A percentile compares a stretch with the other conserved stretches of the same genome.
phyloP scores from a whole-genome alignment of 1,140 invertebrate species.

The Anthonomus grandis region DNA sequence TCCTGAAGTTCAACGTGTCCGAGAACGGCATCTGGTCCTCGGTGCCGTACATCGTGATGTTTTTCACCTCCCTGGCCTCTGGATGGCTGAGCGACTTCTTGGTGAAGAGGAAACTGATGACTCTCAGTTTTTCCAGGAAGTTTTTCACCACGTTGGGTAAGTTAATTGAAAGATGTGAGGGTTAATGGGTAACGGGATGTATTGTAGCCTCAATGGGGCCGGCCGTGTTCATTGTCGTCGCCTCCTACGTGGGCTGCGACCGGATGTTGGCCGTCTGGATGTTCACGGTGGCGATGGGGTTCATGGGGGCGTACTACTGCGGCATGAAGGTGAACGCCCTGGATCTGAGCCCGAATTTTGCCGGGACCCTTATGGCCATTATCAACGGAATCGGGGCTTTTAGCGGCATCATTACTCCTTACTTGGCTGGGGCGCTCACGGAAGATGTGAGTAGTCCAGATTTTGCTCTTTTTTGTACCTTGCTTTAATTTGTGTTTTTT shows the following conservation, averaged over 20 bases:
- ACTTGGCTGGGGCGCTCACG: conserved; percentile 72
- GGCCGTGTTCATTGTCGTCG: conserved; percentile 74
- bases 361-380: conserved; percentile 78
- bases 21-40: conserved; percentile 66
- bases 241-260: conserved; percentile 77
- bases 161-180: too few species aligned
- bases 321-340: conserved; percentile 79
- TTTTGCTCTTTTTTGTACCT: too few species aligned
- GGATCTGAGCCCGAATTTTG: conserved; percentile 80
- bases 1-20: conserved; percentile 79
- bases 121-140: conserved; percentile 63
- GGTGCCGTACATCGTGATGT: conserved; percentile 70
- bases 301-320: conserved; percentile 74
- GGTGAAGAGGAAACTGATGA: conserved; percentile 56
- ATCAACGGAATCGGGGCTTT: conserved; percentile 82
- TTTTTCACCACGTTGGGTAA: conserved; percentile 69
- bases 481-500: conserved; percentile 26
- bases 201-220: conserved; percentile 68
- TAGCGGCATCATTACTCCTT: conserved; percentile 78
- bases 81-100: conserved; percentile 68
- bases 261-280: conserved; percentile 59
- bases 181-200: too few species aligned
- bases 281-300: conserved; percentile 69
- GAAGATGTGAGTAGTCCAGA: conserved; percentile 56
- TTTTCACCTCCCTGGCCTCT: conserved; percentile 64